These are phyloP conservation scores for Urechis unicinctus DNA, from an alignment of 2,888 invertebrate species.

Conservation along the genomic window DNA sequence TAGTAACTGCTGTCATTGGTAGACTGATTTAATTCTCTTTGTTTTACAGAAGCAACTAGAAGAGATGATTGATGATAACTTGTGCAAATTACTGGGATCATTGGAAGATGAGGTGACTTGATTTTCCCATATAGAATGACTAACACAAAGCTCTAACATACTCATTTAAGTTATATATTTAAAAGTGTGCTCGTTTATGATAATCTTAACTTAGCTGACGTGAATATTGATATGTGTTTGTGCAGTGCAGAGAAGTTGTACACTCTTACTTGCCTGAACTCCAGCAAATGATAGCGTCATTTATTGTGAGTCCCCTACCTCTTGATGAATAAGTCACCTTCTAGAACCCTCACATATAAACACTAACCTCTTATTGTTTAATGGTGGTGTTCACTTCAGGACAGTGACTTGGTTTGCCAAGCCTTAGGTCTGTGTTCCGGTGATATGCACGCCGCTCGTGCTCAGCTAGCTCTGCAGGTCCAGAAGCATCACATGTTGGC, in stretches of 20 bases:
- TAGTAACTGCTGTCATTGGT: too few relatives aligned
- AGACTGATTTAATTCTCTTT: too few relatives aligned
- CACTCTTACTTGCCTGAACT: slow-evolving; percentile 15
- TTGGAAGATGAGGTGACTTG: slow-evolving; percentile 2
- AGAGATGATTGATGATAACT: slow-evolving; percentile 6
- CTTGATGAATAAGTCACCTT: too few relatives aligned
- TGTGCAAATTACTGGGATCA: slow-evolving; percentile 11
- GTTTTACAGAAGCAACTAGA: slow-evolving; percentile 11
- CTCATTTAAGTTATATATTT: too few relatives aligned
- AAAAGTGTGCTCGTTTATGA: too few relatives aligned
- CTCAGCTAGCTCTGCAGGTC: slow-evolving; percentile 11
- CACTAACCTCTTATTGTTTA: too few relatives aligned
- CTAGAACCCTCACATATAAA: too few relatives aligned
- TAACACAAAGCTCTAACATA: too few relatives aligned
- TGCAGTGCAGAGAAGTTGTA: slow-evolving; percentile 18
- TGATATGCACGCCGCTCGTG: neutral
- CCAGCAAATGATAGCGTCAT: neutral
- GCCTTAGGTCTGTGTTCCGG: slow-evolving; percentile 16
- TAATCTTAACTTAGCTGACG: neutral
- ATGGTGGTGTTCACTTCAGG: too few relatives aligned
- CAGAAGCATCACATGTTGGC: slow-evolving; percentile 2
- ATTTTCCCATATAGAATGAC: neutral
- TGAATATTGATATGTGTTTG: neutral
- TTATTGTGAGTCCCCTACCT: neutral
- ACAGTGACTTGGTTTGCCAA: slow-evolving; percentile 15